Conservation (phyloP, 1,140 invertebrate species). For the Conus ventricosus region DNA sequence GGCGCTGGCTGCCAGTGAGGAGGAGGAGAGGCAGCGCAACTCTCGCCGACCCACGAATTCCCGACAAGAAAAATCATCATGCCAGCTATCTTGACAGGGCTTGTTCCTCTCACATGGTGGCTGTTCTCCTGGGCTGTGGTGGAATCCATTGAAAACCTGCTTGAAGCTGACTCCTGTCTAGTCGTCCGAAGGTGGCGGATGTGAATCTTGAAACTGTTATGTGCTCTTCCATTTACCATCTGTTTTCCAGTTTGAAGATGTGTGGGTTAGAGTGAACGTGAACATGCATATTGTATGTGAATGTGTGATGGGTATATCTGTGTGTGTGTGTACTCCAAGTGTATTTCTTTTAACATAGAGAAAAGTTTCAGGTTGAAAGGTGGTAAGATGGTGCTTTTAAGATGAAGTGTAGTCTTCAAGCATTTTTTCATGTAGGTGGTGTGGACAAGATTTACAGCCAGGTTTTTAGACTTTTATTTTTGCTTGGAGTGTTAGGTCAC, state of each 20-base stretch:
- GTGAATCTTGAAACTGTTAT: background rate
- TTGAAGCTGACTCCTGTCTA: background rate
- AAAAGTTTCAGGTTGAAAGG: no score
- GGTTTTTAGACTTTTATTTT: no score
- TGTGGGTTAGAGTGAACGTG: background rate
- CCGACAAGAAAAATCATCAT: constrained; percentile 21
- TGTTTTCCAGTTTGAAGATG: background rate
- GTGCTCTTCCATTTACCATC: background rate
- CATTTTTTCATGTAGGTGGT: no score
- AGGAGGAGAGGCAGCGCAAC: constrained; percentile 57
- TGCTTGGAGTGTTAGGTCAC: no score
- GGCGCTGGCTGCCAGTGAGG: constrained; percentile 74
- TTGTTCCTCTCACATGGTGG: background rate
- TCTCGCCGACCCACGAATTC: constrained; percentile 26
- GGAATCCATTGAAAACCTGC: no score
- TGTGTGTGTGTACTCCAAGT: no score
- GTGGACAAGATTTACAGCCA: no score
- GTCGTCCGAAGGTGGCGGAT: background rate
- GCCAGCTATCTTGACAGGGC: constrained; percentile 19
- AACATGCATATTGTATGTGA: background rate
- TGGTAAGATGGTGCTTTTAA: no score
- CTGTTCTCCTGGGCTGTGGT: background rate
- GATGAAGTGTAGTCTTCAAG: no score
- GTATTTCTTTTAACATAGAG: no score
- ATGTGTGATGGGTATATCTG: no score